A percentile compares a stretch with the other conserved stretches of the same genome.
These are phyloP conservation scores for Acanthurus tractus DNA, from an alignment of 2,797 vertebrate genomes.

Conservation along the genomic window DNA sequence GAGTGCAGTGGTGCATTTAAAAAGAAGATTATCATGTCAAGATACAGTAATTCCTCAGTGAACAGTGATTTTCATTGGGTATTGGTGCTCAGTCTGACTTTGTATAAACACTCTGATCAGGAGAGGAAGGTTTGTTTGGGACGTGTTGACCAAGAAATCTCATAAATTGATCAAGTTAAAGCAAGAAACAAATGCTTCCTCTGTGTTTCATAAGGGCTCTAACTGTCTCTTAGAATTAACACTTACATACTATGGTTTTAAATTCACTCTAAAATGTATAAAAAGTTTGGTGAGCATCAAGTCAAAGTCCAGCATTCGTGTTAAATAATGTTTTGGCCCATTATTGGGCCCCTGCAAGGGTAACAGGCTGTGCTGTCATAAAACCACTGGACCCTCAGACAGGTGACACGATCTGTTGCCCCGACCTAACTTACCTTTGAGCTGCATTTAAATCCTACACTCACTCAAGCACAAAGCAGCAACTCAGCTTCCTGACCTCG, in stretches of 20 bases:
- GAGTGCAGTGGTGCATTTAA: slow-evolving; percentile 82
- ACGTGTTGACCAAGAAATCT: slow-evolving; percentile 2
- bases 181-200: neutral
- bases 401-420: neutral
- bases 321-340: neutral
- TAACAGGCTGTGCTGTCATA: neutral
- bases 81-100: slow-evolving; percentile 45
- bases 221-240: neutral
- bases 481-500: neutral
- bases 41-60: slow-evolving; percentile 80
- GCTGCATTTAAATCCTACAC: neutral
- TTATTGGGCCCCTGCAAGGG: neutral
- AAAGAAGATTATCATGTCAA: slow-evolving; percentile 88
- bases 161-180: slow-evolving; percentile 24
- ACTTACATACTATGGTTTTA: neutral
- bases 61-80: slow-evolving; percentile 68
- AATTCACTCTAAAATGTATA: neutral
- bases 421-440: neutral
- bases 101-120: slow-evolving; percentile 58
- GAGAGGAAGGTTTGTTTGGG: slow-evolving; percentile 8
- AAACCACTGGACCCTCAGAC: neutral
- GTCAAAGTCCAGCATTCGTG: neutral
- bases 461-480: neutral
- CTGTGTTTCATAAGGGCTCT: neutral
- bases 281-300: neutral